These are phyloP conservation scores for Henicopernis longicauda DNA, from an alignment of 2,113 vertebrate genomes.

Conservation along the genomic window DNA sequence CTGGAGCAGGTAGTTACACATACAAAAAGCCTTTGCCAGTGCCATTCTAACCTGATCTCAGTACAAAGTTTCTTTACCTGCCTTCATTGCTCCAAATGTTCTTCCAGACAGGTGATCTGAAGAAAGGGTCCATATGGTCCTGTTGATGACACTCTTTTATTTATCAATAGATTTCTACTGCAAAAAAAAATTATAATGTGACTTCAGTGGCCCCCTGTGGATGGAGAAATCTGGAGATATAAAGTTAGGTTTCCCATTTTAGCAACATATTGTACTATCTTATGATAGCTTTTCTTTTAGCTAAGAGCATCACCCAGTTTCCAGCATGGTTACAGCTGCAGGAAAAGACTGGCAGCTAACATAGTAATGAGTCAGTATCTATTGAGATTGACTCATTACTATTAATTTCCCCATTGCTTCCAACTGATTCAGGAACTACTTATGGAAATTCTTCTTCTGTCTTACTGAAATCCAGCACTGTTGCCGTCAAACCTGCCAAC, in stretches of 20 bases:
- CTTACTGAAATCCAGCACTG: constrained; percentile 44
- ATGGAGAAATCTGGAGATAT: background rate
- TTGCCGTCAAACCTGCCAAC: constrained; percentile 43
- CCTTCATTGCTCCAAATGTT: background rate
- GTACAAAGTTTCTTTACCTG: background rate
- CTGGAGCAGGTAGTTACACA: background rate
- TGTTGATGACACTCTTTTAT: background rate
- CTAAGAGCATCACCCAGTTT: constrained; percentile 8
- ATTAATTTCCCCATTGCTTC: constrained; percentile 4
- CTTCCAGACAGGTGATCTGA: background rate
- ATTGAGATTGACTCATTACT: constrained; percentile 58
- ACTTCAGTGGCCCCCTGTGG: background rate
- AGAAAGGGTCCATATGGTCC: background rate
- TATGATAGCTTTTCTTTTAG: background rate
- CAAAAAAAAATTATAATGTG: background rate
- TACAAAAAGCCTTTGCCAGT: background rate
- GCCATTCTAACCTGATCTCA: background rate
- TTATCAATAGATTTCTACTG: background rate
- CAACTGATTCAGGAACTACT: constrained; percentile 43
- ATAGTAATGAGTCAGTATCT: constrained; percentile 33
- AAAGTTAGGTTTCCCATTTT: background rate
- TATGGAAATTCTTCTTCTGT: constrained; percentile 67
- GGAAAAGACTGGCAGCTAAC: constrained; percentile 37
- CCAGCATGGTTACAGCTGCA: constrained; percentile 34
- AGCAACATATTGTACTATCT: background rate